Evolutionary conservation across 2,113 vertebrate species (phyloP).

Genomic region (Colistium nudipinnis): DNA sequence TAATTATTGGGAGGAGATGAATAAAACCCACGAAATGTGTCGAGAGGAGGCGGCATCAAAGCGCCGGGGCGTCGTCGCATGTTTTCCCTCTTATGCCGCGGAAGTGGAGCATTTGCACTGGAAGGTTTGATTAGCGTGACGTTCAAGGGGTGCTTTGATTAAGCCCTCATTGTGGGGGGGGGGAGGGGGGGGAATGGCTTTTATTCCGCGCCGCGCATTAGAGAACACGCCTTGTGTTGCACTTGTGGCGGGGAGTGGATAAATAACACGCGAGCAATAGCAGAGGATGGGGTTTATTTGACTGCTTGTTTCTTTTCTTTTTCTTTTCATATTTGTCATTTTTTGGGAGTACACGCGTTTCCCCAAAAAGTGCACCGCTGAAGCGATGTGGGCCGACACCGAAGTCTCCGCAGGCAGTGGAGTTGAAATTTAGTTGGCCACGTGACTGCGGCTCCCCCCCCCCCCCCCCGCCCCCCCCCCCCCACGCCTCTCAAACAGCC

Average conservation of each 20-base stretch:
- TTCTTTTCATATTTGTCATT: neutral
- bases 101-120: constrained; percentile 27
- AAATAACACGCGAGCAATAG: constrained; percentile 24
- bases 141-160: constrained; percentile 60
- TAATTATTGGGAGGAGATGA: constrained; percentile 72
- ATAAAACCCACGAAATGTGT: constrained; percentile 57
- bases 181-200: too few species aligned
- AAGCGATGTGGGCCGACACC: constrained; percentile 63
- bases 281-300: neutral
- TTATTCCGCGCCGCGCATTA: neutral
- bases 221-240: constrained; percentile 31
- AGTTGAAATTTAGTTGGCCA: constrained; percentile 73
- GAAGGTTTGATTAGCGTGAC: constrained; percentile 62
- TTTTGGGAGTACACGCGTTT: too few species aligned
- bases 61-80: constrained; percentile 31
- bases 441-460: constrained; percentile 54
- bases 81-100: constrained; percentile 39
- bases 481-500: too few species aligned
- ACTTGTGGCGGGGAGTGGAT: constrained; percentile 15
- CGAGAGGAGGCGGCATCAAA: constrained; percentile 64
- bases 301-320: neutral
- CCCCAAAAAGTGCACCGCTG: constrained; percentile 39
- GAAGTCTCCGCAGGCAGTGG: constrained; percentile 57
- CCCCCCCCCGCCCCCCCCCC: neutral
- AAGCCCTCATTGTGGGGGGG: constrained; percentile 30